Percentiles rank a stretch among this genome's conserved stretches.
Conservation (phyloP, 2,797 vertebrate species). For the Smutsia gigantea region DNA sequence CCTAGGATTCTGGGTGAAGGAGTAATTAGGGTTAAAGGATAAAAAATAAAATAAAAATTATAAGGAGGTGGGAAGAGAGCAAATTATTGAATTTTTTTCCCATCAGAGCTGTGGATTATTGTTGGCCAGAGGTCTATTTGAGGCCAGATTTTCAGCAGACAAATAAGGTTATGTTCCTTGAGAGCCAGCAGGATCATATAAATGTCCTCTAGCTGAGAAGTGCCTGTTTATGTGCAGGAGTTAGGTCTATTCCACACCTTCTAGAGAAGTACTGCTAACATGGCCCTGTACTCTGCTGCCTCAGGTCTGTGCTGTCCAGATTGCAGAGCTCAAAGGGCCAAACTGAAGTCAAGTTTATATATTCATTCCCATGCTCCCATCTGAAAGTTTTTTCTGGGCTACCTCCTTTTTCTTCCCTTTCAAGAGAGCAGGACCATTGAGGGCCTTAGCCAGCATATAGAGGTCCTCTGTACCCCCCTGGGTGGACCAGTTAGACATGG, state of each 20-base stretch:
- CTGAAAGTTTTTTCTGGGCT: background rate
- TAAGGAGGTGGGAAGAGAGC: conserved; percentile 20
- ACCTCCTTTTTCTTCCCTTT: background rate
- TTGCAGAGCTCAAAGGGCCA: background rate
- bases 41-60: background rate
- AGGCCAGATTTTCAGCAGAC: conserved; percentile 7
- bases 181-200: background rate
- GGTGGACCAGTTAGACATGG: background rate
- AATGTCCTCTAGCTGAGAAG: background rate
- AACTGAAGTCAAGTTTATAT: background rate
- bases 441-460: background rate
- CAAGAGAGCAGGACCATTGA: background rate
- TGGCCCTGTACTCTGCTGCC: background rate
- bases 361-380: background rate
- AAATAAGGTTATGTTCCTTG: background rate
- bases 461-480: background rate
- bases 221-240: fast-evolving
- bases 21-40: conserved; percentile 20
- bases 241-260: background rate
- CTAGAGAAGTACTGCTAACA: background rate
- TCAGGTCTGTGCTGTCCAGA: background rate
- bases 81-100: conserved; percentile 17
- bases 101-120: background rate
- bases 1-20: conserved; percentile 50
- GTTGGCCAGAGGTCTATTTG: background rate